phyloP scores from a whole-genome alignment of 2,113 vertebrate species.

The Sus scrofa region DNA sequence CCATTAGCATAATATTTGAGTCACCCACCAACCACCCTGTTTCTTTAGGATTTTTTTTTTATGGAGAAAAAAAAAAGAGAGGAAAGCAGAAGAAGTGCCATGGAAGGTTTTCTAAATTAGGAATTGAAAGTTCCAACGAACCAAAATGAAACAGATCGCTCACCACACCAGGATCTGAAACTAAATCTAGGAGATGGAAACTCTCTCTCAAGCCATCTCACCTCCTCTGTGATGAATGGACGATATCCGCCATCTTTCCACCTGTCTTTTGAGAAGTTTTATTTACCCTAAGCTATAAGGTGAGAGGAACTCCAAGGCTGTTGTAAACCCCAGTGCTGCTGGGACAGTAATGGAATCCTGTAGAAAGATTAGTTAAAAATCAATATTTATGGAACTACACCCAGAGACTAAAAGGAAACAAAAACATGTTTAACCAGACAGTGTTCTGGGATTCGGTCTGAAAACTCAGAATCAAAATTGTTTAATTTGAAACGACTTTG shows the following conservation, averaged over 20 bases:
- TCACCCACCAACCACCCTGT: not conserved
- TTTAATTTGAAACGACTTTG: slow-evolving; percentile 26
- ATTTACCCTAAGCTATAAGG: not conserved
- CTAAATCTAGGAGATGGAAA: not conserved
- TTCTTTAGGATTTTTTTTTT: not conserved
- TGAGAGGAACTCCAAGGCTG: not conserved
- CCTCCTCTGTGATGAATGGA: not conserved
- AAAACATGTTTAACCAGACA: not conserved
- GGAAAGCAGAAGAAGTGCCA: not conserved
- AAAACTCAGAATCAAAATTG: not conserved
- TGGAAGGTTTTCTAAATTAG: not conserved
- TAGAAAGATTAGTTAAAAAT: not conserved
- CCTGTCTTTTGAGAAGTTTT: not conserved
- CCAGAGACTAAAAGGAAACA: not conserved
- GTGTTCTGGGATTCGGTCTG: not conserved
- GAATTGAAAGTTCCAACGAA: not conserved
- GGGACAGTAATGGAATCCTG: not conserved
- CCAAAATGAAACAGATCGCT: not conserved
- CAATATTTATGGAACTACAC: not conserved
- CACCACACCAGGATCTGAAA: not conserved
- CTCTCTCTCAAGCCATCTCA: not conserved
- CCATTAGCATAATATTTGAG: not conserved
- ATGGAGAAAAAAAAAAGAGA: not conserved
- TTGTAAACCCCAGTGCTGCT: not conserved
- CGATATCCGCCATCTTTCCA: not conserved